Percentiles rank a stretch among this genome's conserved stretches.
phyloP scores from a whole-genome alignment of 64 coral and sea anemone genomes.

The Anthopleura sola region DNA sequence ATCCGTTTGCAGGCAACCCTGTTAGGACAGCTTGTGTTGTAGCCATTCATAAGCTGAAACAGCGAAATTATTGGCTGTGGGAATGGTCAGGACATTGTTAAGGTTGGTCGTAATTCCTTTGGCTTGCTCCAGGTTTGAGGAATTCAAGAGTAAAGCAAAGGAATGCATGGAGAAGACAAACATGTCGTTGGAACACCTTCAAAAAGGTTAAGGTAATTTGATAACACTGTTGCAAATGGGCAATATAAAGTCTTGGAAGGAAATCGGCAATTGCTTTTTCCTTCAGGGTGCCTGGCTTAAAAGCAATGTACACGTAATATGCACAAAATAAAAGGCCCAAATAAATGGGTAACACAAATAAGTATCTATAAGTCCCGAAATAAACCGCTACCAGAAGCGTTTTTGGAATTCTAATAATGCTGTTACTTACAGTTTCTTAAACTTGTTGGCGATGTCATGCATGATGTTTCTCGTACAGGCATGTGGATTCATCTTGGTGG shows the following conservation, averaged over 20 bases:
- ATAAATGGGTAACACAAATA: not conserved
- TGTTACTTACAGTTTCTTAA: conserved; percentile 22
- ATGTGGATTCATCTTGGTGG: conserved; percentile 22
- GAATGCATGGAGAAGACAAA: conserved; percentile 28
- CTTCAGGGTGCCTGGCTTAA: too few species aligned
- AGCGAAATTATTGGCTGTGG: not conserved
- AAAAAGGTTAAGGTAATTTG: not conserved
- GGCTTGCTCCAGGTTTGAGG: not conserved
- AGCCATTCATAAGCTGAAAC: not conserved
- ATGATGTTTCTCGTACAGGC: conserved; percentile 21
- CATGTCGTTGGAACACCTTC: not conserved
- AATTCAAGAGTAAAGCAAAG: conserved; percentile 29
- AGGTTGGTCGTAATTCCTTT: not conserved
- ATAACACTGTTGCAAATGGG: too few species aligned
- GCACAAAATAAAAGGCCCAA: too few species aligned
- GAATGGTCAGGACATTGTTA: not conserved
- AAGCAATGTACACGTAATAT: not conserved
- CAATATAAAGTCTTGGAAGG: too few species aligned
- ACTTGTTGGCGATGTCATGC: not conserved
- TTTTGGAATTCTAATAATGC: not conserved
- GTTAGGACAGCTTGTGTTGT: not conserved
- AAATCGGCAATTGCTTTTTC: too few species aligned
- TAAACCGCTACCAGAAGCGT: not conserved
- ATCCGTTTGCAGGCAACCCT: not conserved
- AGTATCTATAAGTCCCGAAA: not conserved